Conservation (phyloP, 1,140 invertebrate genomes). For the Battus philenor region DNA sequence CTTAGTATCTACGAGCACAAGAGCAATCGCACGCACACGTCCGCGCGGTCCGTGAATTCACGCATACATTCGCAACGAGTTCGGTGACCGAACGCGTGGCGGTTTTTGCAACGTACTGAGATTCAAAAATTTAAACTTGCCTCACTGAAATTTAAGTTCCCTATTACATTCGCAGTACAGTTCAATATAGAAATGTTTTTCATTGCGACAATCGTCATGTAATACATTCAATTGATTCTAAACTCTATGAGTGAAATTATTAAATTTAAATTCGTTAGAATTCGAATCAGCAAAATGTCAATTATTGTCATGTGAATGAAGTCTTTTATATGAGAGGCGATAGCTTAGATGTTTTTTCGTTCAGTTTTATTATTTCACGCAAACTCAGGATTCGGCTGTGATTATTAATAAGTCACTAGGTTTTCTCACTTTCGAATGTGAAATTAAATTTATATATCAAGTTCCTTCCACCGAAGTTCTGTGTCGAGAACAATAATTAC, state of each 20-base stretch:
- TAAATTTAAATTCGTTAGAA: constrained; percentile 5
- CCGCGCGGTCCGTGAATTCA: neutral
- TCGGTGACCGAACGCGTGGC: constrained; percentile 30
- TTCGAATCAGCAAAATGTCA: constrained; percentile 18
- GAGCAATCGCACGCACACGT: constrained; percentile 13
- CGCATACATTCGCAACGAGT: constrained; percentile 18
- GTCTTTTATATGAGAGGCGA: constrained; percentile 23
- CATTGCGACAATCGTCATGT: neutral
- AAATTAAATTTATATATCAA: too few species aligned
- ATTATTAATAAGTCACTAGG: neutral
- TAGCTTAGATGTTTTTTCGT: constrained; percentile 13
- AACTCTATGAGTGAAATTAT: constrained; percentile 2
- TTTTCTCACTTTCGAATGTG: too few species aligned
- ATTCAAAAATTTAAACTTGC: constrained; percentile 22
- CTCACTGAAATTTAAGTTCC: neutral
- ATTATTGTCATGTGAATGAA: constrained; percentile 27
- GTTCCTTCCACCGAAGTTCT: too few species aligned
- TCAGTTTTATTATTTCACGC: constrained; percentile 1
- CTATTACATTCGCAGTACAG: neutral
- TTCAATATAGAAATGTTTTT: neutral
- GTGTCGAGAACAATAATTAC: too few species aligned
- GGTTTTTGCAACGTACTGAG: constrained; percentile 29
- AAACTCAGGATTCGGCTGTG: neutral
- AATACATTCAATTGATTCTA: constrained; percentile 7
- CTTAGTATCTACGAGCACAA: neutral